These are phyloP conservation scores for Aleiodes leptofemur DNA, from an alignment of 2,888 invertebrate species.

Conservation along the genomic window DNA sequence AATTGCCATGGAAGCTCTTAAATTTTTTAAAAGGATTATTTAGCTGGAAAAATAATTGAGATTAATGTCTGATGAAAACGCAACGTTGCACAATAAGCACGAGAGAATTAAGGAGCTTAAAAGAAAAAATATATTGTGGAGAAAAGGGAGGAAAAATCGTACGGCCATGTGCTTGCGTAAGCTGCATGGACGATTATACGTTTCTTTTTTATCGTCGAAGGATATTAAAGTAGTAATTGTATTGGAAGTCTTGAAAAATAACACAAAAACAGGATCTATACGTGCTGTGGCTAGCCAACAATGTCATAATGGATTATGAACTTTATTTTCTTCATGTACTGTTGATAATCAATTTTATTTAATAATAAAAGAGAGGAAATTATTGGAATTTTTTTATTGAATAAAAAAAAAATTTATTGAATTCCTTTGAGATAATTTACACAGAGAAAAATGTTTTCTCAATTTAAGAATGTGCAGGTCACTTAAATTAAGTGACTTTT, in stretches of 20 bases:
- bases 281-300: slow-evolving; percentile 10
- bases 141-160: slow-evolving; percentile 21
- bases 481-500: no score
- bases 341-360: slow-evolving; percentile 6
- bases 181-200: slow-evolving; percentile 45
- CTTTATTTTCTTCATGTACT: background rate
- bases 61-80: no score
- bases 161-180: slow-evolving; percentile 3
- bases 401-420: background rate
- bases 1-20: no score
- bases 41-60: no score
- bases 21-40: no score
- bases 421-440: slow-evolving; percentile 32
- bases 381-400: background rate
- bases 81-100: no score
- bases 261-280: background rate
- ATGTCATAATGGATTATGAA: slow-evolving; percentile 18
- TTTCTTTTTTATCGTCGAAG: slow-evolving; percentile 38
- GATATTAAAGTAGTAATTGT: slow-evolving; percentile 57
- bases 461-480: no score
- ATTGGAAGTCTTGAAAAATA: slow-evolving; percentile 50
- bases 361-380: background rate
- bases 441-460: no score
- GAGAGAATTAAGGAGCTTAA: slow-evolving; percentile 1
- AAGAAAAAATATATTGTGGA: slow-evolving; percentile 22